Evolutionary conservation across 2,888 invertebrate species (phyloP), one percentile per base, ranked within the genome.

Genomic region (Ceratothoa steindachneri): DNA sequence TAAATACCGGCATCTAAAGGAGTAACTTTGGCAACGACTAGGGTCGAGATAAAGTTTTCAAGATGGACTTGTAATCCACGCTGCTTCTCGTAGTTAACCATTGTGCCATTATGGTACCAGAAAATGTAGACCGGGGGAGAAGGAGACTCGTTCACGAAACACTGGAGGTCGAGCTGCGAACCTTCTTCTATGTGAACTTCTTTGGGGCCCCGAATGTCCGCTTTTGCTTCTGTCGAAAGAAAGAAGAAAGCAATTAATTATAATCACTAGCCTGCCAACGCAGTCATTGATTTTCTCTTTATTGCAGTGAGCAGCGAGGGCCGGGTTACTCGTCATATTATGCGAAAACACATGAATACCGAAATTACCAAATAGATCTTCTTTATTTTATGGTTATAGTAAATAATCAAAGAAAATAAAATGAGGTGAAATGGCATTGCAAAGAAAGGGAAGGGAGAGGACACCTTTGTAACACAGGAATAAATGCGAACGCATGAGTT

Each of bases 111-210:
- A 31, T 77, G 77, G 71, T 75, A 77, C 77, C 77, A 77, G 72
- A 77, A 77, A 30, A 77, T 77, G 69, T 74, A 77, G 29, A 77
- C 72, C 31, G 77, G 77, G 1, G 77, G 77, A 9, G 73, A 67
- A 0, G 75, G 72, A 9, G 77, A 74, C 2, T 74, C 31, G 19
- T 67, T 52, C 15, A 77, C 77, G 15, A 71, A 64, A 52, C 77
- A 77, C 52, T 77, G 74, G 7, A 77, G 71, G 19, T 69, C 71
- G 30, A 77, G 55, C 19, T 72, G 72, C 0, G 77, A 77, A 12
- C 77, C 77, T n/a, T 77, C 77, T 68, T 77, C 77, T 2, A 77
- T 77, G 71, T 77, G 77, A 0, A 77, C 74, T 67, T 72, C 74
- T n/a, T 67, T 71, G 0, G 77, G 71, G 5, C 77, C 77, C 5